Conservation (phyloP, 2,113 vertebrate species). For the Entomyzon cyanotis region DNA sequence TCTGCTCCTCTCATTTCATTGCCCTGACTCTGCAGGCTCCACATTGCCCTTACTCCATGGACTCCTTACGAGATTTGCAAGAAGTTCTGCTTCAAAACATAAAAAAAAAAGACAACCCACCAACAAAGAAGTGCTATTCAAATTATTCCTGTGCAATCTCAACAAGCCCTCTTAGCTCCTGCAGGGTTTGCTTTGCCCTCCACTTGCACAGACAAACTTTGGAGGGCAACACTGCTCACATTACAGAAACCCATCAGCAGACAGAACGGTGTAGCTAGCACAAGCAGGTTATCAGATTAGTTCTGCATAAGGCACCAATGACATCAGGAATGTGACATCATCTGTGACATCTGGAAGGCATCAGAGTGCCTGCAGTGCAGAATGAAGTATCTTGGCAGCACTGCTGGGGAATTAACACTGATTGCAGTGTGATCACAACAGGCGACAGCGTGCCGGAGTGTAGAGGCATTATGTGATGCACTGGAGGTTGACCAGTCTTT, state of each 20-base stretch:
- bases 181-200: not conserved
- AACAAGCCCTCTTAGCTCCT: not conserved
- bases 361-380: not conserved
- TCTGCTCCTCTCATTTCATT: not conserved
- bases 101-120: not conserved
- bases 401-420: not conserved
- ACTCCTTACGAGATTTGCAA: not conserved
- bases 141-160: not conserved
- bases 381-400: not conserved
- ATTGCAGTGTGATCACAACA: not conserved
- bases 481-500: not conserved
- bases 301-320: not conserved
- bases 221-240: not conserved
- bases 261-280: not conserved
- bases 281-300: not conserved
- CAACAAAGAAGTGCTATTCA: not conserved
- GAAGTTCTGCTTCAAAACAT: not conserved
- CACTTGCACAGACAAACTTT: not conserved
- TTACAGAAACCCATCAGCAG: not conserved
- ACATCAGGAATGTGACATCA: not conserved
- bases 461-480: not conserved
- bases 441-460: rapidly evolving
- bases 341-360: constrained; percentile 10
- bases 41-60: not conserved
- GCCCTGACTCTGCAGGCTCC: not conserved